Conservation (phyloP, 2,797 vertebrate species). For the Tokudaia tokunoshimensis region DNA sequence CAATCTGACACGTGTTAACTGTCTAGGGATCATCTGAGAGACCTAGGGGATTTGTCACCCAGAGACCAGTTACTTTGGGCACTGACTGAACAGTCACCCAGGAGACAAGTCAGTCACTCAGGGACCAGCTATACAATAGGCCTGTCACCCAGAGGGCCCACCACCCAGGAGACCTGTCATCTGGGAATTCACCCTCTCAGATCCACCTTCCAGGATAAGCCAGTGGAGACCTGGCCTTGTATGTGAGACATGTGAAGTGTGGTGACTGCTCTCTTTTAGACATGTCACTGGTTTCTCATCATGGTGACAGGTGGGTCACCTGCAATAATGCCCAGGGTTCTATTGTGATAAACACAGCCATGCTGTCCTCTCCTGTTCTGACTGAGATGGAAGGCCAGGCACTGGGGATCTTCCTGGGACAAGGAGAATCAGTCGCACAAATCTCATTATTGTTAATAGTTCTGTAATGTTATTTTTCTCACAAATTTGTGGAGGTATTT, state of each 20-base stretch:
- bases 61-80: background rate
- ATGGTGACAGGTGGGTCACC: rapidly evolving
- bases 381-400: background rate
- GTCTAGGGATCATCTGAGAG: background rate
- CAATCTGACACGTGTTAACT: background rate
- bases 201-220: background rate
- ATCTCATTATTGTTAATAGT: conserved; percentile 65
- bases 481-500: conserved; percentile 60
- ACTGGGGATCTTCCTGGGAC: background rate
- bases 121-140: background rate
- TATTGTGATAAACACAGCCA: background rate
- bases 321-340: background rate
- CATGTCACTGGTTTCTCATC: rapidly evolving
- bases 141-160: background rate
- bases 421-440: background rate
- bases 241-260: background rate
- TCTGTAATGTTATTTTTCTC: conserved; percentile 36
- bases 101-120: background rate
- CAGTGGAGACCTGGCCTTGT: background rate
- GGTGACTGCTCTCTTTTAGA: rapidly evolving
- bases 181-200: too few relatives aligned
- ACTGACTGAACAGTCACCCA: background rate
- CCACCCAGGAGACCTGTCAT: background rate
- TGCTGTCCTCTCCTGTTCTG: background rate
- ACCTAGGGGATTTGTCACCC: background rate